Conservation (phyloP, 2,888 invertebrate genomes). For the Polyommatus iphigenia region DNA sequence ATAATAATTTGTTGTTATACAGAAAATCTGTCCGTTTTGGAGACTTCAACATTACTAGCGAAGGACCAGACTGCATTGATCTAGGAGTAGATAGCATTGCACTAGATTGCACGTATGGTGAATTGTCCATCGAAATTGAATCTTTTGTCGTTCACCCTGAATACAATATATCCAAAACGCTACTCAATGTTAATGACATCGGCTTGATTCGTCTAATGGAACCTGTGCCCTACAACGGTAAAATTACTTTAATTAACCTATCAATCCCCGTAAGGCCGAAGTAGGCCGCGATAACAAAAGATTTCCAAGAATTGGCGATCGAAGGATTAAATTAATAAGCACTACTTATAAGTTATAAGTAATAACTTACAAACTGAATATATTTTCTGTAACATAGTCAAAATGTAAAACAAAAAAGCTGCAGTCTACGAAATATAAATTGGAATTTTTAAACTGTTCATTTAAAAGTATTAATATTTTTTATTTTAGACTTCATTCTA, state of each 20-base stretch:
- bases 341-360: not conserved
- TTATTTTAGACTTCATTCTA: slow-evolving; percentile 63
- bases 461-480: no score
- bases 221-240: slow-evolving; percentile 65
- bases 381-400: no score
- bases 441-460: no score
- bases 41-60: slow-evolving; percentile 66
- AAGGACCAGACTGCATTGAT: slow-evolving; percentile 61
- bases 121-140: slow-evolving; percentile 59
- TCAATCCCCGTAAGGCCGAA: no score
- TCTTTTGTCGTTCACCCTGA: slow-evolving; percentile 62
- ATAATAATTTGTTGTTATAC: not conserved
- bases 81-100: slow-evolving; percentile 46
- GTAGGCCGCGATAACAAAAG: no score
- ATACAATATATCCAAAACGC: slow-evolving; percentile 48
- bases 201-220: slow-evolving; percentile 66
- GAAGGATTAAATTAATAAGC: not conserved
- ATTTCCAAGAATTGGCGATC: no score
- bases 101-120: slow-evolving; percentile 63
- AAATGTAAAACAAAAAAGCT: no score
- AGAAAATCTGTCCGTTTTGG: slow-evolving; percentile 60
- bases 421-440: no score
- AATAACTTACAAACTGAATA: no score
- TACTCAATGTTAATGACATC: slow-evolving; percentile 59
- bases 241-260: not conserved